These are phyloP conservation scores for Ceuthmochares aereus DNA, from an alignment of 2,113 vertebrate genomes.

Conservation along the genomic window DNA sequence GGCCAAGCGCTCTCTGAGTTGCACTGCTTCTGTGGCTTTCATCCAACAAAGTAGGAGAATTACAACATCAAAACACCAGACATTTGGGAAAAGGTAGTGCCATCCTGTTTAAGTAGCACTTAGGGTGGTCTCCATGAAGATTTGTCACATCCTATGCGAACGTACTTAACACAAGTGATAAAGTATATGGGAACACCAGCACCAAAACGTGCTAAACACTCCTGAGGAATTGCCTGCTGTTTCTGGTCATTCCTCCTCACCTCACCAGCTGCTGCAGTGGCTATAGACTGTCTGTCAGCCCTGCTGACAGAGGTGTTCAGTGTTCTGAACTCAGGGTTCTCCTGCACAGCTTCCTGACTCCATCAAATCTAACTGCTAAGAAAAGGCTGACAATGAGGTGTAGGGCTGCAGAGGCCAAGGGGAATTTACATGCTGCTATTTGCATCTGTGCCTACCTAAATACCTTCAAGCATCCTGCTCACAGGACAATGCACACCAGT, in stretches of 20 bases:
- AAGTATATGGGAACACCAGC: background rate
- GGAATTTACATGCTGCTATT: background rate
- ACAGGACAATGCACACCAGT: background rate
- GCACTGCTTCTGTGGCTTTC: background rate
- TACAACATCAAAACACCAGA: background rate
- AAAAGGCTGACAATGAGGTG: background rate
- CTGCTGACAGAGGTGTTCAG: too few relatives aligned
- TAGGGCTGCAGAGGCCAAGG: background rate
- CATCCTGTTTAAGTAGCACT: background rate
- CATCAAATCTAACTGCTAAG: background rate
- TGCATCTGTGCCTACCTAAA: background rate
- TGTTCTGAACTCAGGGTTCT: background rate
- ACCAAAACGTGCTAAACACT: background rate
- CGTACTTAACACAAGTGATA: background rate
- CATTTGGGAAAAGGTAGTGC: background rate
- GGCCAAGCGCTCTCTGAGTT: background rate
- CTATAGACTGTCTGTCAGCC: rapidly evolving
- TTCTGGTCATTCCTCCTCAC: background rate
- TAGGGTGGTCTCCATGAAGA: background rate
- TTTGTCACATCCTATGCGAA: background rate
- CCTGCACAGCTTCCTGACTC: background rate
- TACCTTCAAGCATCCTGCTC: background rate
- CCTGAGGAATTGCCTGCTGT: background rate
- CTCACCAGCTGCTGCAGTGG: background rate
- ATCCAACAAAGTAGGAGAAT: background rate